A percentile compares a stretch with the other conserved stretches of the same genome.
These are phyloP conservation scores for Resseliella maxima DNA, from an alignment of 2,888 invertebrate species.

Conservation along the genomic window DNA sequence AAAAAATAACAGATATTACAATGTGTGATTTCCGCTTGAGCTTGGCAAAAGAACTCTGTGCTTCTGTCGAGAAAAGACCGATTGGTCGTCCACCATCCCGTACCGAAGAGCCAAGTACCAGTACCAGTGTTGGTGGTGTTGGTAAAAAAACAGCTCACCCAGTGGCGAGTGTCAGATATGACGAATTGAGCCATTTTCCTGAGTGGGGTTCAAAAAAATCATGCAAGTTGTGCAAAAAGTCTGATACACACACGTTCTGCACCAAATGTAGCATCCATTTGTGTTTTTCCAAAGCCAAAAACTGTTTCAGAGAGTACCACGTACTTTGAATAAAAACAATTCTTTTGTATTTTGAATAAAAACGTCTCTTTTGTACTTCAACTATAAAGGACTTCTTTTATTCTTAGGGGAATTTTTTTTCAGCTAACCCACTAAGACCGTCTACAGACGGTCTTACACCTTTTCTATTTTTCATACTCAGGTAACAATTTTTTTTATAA, in stretches of 20 bases:
- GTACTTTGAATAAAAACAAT: no score
- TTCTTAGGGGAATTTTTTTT: not conserved
- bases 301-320: not conserved
- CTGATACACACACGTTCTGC: constrained; percentile 46
- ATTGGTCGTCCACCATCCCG: not conserved
- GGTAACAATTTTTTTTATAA: no score
- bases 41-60: constrained; percentile 11
- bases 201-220: constrained; percentile 23
- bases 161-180: not conserved
- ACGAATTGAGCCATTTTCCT: constrained; percentile 24
- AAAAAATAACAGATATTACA: not conserved
- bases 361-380: no score
- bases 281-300: constrained; percentile 25
- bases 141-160: constrained; percentile 47
- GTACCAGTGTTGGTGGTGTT: no score
- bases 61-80: not conserved
- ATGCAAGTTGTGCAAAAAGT: no score
- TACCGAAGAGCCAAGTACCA: not conserved
- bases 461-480: not conserved
- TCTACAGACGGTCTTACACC: not conserved
- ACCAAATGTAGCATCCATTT: constrained; percentile 18
- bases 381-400: not conserved
- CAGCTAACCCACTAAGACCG: not conserved
- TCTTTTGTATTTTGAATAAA: no score
- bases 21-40: not conserved